phyloP scores from a whole-genome alignment of 2,888 invertebrate genomes.

The Tetranychus piercei region DNA sequence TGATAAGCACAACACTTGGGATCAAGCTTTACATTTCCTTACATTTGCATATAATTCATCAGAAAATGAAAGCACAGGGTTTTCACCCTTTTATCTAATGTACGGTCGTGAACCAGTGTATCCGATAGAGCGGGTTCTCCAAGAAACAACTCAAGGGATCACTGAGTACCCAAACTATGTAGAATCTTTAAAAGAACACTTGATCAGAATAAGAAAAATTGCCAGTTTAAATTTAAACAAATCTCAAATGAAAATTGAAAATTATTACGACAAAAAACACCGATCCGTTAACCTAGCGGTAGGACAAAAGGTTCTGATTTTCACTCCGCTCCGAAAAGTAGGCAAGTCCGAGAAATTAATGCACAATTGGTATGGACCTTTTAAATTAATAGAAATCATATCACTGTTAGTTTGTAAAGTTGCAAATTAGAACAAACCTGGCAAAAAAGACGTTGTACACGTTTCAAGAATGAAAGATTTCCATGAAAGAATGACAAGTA shows the following conservation, averaged over 20 bases:
- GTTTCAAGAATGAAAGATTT: too few species aligned
- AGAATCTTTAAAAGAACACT: not conserved
- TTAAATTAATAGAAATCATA: too few species aligned
- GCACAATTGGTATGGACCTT: too few species aligned
- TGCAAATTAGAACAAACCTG: too few species aligned
- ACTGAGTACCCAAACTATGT: not conserved
- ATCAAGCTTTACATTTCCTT: conserved; percentile 19
- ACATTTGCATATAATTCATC: conserved; percentile 25
- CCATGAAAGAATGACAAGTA: too few species aligned
- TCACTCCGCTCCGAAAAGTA: not conserved
- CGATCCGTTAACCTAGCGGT: not conserved
- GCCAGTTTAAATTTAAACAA: not conserved
- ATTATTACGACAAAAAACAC: not conserved
- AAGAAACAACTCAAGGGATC: not conserved
- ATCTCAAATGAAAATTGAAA: not conserved
- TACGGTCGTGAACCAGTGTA: conserved; percentile 25
- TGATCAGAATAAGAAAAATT: not conserved
- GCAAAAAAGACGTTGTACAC: too few species aligned
- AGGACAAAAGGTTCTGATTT: conserved; percentile 12
- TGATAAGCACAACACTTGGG: conserved; percentile 25
- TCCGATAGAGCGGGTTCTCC: conserved; percentile 21
- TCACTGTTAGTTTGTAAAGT: too few species aligned
- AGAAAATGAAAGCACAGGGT: conserved; percentile 21
- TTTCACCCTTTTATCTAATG: conserved; percentile 24
- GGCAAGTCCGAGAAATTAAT: conserved; percentile 6